Percentiles rank a stretch among this genome's conserved stretches.
Evolutionary conservation across 1,140 invertebrate species (phyloP).

Genomic region (Artemia franciscana): DNA sequence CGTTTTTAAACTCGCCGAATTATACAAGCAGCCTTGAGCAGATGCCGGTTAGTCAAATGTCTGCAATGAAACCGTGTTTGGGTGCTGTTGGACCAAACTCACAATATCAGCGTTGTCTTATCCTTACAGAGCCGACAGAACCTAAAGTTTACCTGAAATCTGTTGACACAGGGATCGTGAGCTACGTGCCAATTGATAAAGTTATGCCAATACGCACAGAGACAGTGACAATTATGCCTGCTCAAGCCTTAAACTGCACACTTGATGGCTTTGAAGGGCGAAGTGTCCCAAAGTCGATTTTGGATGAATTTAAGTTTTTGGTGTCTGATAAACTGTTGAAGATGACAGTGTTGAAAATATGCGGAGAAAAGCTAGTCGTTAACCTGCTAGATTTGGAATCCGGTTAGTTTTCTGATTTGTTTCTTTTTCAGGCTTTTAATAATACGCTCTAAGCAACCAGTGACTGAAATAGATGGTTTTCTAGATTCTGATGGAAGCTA

Average conservation of each 20-base stretch:
- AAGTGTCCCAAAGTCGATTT: neutral
- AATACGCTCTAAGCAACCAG: no score
- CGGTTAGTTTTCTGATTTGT: no score
- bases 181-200: neutral
- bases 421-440: no score
- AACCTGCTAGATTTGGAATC: neutral
- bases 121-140: neutral
- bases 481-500: no score
- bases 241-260: neutral
- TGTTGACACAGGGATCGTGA: neutral
- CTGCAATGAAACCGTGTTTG: neutral
- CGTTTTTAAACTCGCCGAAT: neutral
- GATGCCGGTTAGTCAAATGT: neutral
- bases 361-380: neutral
- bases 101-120: neutral
- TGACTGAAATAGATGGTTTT: no score
- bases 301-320: neutral
- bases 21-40: neutral
- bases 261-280: neutral
- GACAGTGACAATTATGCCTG: neutral
- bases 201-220: neutral
- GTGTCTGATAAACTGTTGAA: neutral
- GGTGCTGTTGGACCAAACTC: neutral
- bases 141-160: neutral
- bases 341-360: neutral